A percentile compares a stretch with the other conserved stretches of the same genome.
Evolutionary conservation across 2,113 vertebrate species (phyloP).

Genomic region (Phrynosoma blainvillii): DNA sequence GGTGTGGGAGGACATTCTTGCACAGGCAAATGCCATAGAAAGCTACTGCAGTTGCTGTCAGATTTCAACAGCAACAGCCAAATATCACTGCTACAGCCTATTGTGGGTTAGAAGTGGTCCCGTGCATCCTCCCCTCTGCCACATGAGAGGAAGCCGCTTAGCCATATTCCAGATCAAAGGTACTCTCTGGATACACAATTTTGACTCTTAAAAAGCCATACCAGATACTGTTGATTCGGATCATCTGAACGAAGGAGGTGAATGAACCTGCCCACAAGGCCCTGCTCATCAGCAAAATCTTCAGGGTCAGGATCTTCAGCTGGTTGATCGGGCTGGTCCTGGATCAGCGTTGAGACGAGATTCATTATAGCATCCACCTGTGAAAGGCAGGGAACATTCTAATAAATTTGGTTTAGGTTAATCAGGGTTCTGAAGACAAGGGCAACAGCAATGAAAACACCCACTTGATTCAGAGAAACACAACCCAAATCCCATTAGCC

Average conservation of each 20-base stretch:
- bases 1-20: no score
- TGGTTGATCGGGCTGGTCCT: constrained; percentile 97
- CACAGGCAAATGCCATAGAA: no score
- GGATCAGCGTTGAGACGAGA: constrained; percentile 93
- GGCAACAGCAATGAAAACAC: no score
- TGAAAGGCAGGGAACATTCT: background rate
- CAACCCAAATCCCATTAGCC: no score
- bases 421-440: accelerated
- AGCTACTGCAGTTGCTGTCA: no score
- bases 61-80: no score
- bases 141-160: no score
- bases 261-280: constrained; percentile 96
- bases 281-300: constrained; percentile 97
- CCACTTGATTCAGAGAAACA: background rate
- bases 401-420: background rate
- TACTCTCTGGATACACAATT: no score
- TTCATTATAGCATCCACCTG: constrained; percentile 97
- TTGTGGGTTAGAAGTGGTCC: no score
- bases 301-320: constrained; percentile 96
- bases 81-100: no score
- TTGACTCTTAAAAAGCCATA: constrained; percentile 57
- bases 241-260: constrained; percentile 94
- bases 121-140: no score
- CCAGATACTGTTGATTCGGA: constrained; percentile 96
- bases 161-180: no score